Conservation (phyloP, 2,797 vertebrate species). For the Helicolenus hilgendorfi region DNA sequence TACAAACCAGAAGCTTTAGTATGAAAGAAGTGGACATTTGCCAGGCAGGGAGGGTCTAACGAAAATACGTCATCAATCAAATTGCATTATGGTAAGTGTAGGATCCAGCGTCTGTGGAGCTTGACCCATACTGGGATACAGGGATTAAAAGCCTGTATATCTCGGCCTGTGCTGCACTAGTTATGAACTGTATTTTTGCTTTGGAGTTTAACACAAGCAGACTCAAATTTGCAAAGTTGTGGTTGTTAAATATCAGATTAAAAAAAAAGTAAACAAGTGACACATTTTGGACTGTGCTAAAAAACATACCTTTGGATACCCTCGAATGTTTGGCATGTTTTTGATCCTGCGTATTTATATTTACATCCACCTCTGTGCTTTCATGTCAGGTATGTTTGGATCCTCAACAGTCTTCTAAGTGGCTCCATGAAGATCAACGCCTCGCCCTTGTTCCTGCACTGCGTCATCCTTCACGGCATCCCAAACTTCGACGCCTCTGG, state of each 20-base stretch:
- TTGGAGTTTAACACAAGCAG: neutral
- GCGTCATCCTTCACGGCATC: slow-evolving; percentile 93
- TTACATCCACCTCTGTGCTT: neutral
- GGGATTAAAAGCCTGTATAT: neutral
- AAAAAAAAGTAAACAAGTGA: neutral
- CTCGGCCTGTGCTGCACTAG: neutral
- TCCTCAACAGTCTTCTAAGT: slow-evolving; percentile 95
- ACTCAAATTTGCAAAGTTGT: neutral
- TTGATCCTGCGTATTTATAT: neutral
- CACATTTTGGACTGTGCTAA: neutral
- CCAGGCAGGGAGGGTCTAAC: neutral
- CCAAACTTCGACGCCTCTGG: slow-evolving; percentile 93
- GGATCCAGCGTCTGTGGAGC: neutral
- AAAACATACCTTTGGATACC: neutral
- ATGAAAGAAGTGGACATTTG: neutral
- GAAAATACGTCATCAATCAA: neutral
- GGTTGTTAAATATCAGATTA: no score
- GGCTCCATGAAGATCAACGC: slow-evolving; percentile 97
- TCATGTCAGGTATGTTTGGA: slow-evolving; percentile 93
- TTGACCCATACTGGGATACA: neutral
- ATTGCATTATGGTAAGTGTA: neutral
- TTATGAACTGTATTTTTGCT: neutral
- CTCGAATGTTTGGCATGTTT: neutral
- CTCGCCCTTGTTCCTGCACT: slow-evolving; percentile 94
- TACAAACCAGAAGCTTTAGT: neutral